These are phyloP conservation scores for Sebastes taczanowskii DNA, from an alignment of 2,797 vertebrate species.

Conservation along the genomic window DNA sequence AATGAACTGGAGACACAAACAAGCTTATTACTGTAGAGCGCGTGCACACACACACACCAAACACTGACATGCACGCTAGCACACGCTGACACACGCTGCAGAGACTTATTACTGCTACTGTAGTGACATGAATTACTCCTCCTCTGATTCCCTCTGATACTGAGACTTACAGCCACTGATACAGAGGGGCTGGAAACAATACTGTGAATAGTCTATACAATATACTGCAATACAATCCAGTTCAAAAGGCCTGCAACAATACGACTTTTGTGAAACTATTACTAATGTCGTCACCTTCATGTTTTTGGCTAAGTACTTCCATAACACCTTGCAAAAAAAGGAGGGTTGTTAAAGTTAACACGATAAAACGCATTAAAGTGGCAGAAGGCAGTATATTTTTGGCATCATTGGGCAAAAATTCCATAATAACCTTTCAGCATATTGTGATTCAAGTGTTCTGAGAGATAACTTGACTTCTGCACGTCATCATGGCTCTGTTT, in stretches of 20 bases:
- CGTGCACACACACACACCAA: neutral
- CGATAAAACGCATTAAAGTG: no score
- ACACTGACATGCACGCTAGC: neutral
- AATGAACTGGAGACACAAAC: conserved; percentile 67
- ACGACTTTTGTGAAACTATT: neutral
- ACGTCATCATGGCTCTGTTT: accelerated
- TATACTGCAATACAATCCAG: neutral
- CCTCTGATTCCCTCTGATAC: conserved; percentile 44
- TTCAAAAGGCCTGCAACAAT: neutral
- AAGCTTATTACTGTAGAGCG: conserved; percentile 65
- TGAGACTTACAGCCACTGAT: conserved; percentile 15
- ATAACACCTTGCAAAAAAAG: neutral
- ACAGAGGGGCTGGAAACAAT: conserved; percentile 6
- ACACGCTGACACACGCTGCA: conserved; percentile 9
- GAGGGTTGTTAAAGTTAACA: no score
- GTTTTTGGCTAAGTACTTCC: neutral
- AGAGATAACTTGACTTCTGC: no score
- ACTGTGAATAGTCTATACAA: neutral
- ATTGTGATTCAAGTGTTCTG: no score
- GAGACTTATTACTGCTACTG: conserved; percentile 51
- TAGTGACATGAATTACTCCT: conserved; percentile 54
- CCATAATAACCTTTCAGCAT: no score
- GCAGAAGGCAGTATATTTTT: no score
- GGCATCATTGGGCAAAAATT: no score
- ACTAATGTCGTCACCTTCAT: neutral